A percentile compares a stretch with the other conserved stretches of the same genome.
Conservation (phyloP, 2,113 vertebrate species). For the Cathartes aura region DNA sequence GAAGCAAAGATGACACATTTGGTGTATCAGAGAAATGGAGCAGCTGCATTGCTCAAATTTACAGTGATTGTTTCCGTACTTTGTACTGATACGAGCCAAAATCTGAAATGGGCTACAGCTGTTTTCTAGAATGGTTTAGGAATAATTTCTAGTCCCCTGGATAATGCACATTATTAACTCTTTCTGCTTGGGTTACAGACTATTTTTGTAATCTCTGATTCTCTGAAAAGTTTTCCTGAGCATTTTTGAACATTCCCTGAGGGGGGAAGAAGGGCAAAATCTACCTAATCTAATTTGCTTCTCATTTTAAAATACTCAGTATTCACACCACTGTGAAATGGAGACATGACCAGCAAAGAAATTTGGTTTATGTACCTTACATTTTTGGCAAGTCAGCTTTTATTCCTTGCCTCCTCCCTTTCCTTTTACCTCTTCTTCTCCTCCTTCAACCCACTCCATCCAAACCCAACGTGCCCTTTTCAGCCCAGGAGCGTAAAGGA, state of each 20-base stretch:
- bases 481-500: conserved; percentile 8
- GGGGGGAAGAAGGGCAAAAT: background rate
- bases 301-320: background rate
- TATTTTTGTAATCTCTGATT: background rate
- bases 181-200: background rate
- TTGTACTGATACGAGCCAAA: background rate
- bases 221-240: background rate
- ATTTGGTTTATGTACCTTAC: background rate
- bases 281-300: background rate
- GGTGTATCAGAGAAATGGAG: background rate
- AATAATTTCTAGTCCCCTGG: background rate
- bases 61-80: background rate
- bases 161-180: background rate
- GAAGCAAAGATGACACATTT: background rate
- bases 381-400: background rate
- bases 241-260: background rate
- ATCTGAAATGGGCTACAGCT: background rate
- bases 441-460: background rate
- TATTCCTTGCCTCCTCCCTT: background rate
- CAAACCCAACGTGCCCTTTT: conserved; percentile 21
- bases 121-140: background rate
- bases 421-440: conserved; percentile 5
- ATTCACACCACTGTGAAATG: background rate
- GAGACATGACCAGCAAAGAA: background rate
- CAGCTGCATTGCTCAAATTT: background rate